These are phyloP conservation scores for Callimico goeldii DNA, from an alignment of 2,797 vertebrate genomes.

Conservation along the genomic window DNA sequence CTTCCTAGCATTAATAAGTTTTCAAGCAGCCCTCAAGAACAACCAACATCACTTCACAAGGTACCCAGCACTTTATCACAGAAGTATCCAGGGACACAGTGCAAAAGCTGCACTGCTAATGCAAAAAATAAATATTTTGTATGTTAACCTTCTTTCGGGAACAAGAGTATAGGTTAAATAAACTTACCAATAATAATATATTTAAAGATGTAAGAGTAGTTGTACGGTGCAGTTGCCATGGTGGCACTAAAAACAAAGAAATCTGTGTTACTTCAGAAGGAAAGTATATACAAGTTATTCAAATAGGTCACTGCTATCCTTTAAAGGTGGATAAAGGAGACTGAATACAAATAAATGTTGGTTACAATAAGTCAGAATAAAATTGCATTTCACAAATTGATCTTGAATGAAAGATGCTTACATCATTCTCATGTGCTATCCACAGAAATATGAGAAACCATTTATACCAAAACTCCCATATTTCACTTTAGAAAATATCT, in stretches of 20 bases:
- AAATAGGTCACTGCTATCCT: background rate
- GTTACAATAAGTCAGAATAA: background rate
- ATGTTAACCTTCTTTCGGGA: slow-evolving; percentile 21
- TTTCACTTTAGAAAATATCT: slow-evolving; percentile 46
- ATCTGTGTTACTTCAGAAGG: slow-evolving; percentile 59
- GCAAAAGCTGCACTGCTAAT: background rate
- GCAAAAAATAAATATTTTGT: background rate
- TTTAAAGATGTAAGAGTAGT: slow-evolving; percentile 99
- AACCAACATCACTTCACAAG: slow-evolving; percentile 15
- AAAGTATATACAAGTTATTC: background rate
- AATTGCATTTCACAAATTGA: slow-evolving; percentile 37
- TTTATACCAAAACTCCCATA: slow-evolving; percentile 10
- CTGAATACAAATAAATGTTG: slow-evolving; percentile 15
- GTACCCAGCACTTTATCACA: background rate
- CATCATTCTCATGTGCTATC: slow-evolving; percentile 12
- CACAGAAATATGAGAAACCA: background rate
- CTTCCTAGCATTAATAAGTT: background rate
- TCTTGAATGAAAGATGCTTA: slow-evolving; percentile 17
- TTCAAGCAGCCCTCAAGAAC: background rate
- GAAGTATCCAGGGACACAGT: background rate
- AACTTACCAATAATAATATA: slow-evolving; percentile 99
- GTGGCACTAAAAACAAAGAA: slow-evolving; percentile 90
- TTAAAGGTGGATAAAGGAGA: slow-evolving; percentile 13
- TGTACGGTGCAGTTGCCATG: slow-evolving; percentile 99
- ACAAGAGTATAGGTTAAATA: background rate